Conservation (phyloP, 2,113 vertebrate genomes). For the Origma solitaria region DNA sequence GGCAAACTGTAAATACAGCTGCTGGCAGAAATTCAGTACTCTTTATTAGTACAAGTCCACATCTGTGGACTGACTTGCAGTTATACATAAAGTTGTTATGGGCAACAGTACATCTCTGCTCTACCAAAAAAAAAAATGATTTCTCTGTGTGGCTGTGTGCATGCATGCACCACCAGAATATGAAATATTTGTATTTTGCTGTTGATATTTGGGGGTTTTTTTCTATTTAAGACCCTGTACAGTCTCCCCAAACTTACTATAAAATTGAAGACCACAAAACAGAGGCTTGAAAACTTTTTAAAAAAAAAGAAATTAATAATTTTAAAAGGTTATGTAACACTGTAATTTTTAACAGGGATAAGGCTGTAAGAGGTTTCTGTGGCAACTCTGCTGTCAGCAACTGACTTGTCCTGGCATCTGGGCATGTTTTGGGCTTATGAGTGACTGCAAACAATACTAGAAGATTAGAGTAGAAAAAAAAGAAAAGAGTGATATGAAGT, state of each 20-base stretch:
- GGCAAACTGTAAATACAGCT: background rate
- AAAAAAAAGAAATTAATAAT: background rate
- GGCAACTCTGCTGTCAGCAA: background rate
- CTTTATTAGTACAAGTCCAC: background rate
- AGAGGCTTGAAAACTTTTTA: background rate
- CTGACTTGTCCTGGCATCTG: background rate
- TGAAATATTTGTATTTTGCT: background rate
- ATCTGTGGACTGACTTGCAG: background rate
- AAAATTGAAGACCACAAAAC: background rate
- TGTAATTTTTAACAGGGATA: background rate
- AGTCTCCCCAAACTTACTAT: background rate
- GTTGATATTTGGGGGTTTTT: background rate
- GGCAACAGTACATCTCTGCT: background rate
- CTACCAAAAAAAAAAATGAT: background rate
- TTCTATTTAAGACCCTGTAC: background rate
- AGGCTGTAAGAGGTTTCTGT: constrained; percentile 30
- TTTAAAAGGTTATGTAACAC: background rate
- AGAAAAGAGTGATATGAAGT: background rate
- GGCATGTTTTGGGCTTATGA: background rate
- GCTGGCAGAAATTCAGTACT: background rate
- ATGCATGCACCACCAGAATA: background rate
- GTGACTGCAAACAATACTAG: background rate
- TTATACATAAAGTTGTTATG: background rate
- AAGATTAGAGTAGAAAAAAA: background rate
- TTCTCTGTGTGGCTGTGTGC: background rate